Evolutionary conservation across 2,797 vertebrate species (phyloP).

Genomic region (Paedocypris micromegethes): DNA sequence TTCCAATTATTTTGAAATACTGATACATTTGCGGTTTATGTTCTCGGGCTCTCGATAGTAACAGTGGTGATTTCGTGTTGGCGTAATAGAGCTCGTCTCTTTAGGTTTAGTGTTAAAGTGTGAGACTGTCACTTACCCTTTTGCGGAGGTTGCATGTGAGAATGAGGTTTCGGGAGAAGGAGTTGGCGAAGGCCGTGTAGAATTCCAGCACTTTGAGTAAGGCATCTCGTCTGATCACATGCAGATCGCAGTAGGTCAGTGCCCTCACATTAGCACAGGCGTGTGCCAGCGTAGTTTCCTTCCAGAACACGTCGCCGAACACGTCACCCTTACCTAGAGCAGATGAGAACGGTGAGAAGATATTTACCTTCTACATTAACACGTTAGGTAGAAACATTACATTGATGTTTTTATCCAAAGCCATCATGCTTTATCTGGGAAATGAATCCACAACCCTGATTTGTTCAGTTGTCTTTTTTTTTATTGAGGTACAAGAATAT

Average conservation of each 20-base stretch:
- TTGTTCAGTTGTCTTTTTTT: too few species aligned
- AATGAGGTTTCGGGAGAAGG: slow-evolving; percentile 91
- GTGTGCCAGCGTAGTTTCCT: slow-evolving; percentile 83
- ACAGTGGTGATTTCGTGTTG: too few species aligned
- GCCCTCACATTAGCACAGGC: slow-evolving; percentile 91
- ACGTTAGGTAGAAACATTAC: too few species aligned
- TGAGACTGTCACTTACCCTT: slow-evolving; percentile 72
- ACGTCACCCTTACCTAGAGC: slow-evolving; percentile 91
- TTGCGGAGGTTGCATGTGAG: slow-evolving; percentile 94
- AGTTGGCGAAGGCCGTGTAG: slow-evolving; percentile 91
- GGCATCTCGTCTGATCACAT: slow-evolving; percentile 89
- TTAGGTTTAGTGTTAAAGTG: not conserved
- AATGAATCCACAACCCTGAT: too few species aligned
- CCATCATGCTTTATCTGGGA: too few species aligned
- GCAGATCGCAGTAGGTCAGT: slow-evolving; percentile 93
- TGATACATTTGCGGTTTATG: too few species aligned
- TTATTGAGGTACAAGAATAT: too few species aligned
- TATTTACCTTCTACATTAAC: too few species aligned
- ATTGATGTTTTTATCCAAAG: too few species aligned
- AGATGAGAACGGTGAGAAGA: not conserved
- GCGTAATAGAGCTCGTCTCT: too few species aligned
- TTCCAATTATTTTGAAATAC: too few species aligned
- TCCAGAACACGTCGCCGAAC: slow-evolving; percentile 97
- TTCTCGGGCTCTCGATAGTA: too few species aligned
- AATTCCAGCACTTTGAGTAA: slow-evolving; percentile 93